Conservation (phyloP, 2,113 vertebrate genomes). For the Rhagologus leucostigma region DNA sequence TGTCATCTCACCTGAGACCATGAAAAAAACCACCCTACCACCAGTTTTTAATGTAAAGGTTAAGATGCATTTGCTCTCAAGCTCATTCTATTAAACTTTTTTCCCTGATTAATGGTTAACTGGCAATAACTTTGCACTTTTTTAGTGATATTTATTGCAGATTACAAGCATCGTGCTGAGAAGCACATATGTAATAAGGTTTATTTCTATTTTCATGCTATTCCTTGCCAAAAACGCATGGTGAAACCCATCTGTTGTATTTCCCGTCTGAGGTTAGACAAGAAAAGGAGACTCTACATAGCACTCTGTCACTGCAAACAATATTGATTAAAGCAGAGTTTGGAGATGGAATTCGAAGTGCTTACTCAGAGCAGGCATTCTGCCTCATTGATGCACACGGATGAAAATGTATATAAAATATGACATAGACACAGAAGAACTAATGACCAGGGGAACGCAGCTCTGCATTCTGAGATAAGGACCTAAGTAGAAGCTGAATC, state of each 20-base stretch:
- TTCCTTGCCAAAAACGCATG: conserved; percentile 35
- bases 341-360: neutral
- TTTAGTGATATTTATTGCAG: conserved; percentile 41
- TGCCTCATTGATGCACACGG: neutral
- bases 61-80: conserved; percentile 11
- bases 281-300: neutral
- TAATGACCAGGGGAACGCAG: neutral
- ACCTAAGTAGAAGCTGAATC: neutral
- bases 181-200: conserved; percentile 42
- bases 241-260: conserved; percentile 53
- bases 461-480: neutral
- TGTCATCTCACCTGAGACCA: neutral
- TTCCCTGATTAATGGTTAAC: neutral
- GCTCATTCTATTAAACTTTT: neutral
- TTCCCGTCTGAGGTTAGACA: conserved; percentile 40
- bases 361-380: conserved; percentile 15
- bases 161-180: conserved; percentile 29
- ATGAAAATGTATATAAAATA: neutral
- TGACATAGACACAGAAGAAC: neutral
- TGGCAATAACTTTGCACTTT: conserved; percentile 22
- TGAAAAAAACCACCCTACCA: neutral
- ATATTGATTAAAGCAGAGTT: conserved; percentile 13
- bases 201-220: conserved; percentile 47
- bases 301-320: neutral
- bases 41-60: conserved; percentile 5